Percentiles rank a stretch among this genome's conserved stretches.
Conservation (phyloP, 2,797 vertebrate genomes). For the Benthosema pterotum region DNA sequence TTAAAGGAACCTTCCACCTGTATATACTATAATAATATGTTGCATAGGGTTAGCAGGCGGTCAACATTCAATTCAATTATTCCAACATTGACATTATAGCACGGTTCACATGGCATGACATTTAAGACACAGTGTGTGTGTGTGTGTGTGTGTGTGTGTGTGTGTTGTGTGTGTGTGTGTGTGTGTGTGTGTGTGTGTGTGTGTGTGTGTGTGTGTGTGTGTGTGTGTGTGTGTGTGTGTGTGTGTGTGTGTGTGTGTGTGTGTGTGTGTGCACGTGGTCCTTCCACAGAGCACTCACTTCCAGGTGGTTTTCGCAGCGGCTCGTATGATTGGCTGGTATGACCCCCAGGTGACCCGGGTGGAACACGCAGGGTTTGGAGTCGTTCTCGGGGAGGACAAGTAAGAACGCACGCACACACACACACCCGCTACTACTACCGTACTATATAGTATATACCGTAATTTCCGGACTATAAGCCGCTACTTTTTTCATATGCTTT, state of each 20-base stretch:
- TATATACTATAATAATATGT: no score
- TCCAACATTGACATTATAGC: not conserved
- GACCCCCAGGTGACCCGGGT: constrained; percentile 89
- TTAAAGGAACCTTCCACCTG: no score
- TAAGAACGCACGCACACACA: constrained; percentile 35
- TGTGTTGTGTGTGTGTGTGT: not conserved
- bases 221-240: not conserved
- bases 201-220: not conserved
- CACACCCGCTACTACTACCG: not conserved
- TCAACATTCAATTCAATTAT: not conserved
- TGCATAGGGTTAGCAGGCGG: no score
- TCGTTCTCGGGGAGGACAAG: constrained; percentile 86
- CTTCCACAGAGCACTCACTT: constrained; percentile 84
- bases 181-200: constrained; percentile 1
- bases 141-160: not conserved
- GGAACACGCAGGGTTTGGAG: constrained; percentile 92
- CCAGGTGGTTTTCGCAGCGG: constrained; percentile 90
- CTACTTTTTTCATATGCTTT: no score
- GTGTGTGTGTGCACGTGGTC: not conserved
- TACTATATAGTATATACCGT: no score
- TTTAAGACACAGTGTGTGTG: not conserved
- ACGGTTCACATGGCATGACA: not conserved
- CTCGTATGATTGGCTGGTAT: constrained; percentile 94
- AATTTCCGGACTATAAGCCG: no score
- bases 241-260: not conserved